Evolutionary conservation across 2,113 vertebrate species (phyloP).

Genomic region (Trochalopteron elliotii): DNA sequence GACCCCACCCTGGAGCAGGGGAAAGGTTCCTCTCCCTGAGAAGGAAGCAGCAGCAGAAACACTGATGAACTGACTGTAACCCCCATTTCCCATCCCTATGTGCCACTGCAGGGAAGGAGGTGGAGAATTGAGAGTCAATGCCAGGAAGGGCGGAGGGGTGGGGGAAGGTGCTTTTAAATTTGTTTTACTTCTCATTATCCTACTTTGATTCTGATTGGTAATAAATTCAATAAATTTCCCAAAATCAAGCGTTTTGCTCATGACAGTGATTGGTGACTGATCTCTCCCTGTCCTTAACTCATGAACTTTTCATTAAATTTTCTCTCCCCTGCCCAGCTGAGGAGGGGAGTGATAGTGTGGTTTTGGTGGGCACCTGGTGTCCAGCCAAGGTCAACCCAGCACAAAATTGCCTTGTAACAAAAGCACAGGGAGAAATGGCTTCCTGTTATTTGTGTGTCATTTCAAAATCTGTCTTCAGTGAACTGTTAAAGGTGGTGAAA

Average conservation of each 20-base stretch:
- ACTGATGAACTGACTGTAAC: neutral
- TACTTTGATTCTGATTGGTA: neutral
- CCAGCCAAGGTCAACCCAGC: neutral
- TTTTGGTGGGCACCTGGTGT: neutral
- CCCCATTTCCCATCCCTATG: neutral
- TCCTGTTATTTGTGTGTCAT: neutral
- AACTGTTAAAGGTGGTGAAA: neutral
- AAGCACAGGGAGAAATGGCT: neutral
- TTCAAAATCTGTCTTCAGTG: neutral
- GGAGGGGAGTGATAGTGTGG: fast-evolving
- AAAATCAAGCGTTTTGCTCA: neutral
- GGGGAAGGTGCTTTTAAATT: neutral
- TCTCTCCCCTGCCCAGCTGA: neutral
- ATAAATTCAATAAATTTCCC: neutral
- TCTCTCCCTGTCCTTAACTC: neutral
- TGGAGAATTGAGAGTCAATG: neutral
- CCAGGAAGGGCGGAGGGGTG: neutral
- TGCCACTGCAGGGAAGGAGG: neutral
- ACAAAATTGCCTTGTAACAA: neutral
- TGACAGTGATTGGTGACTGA: neutral
- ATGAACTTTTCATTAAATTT: neutral
- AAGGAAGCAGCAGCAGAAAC: neutral
- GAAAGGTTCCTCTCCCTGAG: neutral
- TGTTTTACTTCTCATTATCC: neutral
- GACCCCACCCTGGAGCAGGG: neutral